Percentiles rank a stretch among this genome's conserved stretches.
Conservation (phyloP, 2,888 invertebrate species). For the Atethmia centrago region DNA sequence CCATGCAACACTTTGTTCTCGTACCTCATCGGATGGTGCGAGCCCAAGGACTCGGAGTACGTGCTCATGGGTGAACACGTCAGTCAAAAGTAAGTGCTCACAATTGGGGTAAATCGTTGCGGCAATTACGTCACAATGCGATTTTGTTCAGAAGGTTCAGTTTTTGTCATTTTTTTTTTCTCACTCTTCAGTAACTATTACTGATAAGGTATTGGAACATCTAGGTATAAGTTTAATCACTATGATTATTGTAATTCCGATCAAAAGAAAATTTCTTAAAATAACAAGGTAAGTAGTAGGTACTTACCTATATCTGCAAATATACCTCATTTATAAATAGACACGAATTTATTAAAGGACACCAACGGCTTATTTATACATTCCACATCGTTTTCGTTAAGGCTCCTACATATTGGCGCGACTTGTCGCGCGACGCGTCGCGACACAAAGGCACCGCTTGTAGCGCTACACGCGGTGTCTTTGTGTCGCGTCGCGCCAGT, state of each 20-base stretch:
- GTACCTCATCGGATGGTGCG: constrained; percentile 96
- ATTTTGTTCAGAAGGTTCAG: constrained; percentile 31
- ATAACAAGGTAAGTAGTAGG: not conserved
- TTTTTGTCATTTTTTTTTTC: not conserved
- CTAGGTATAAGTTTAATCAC: too few relatives aligned
- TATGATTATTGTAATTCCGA: not conserved
- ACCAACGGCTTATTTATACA: too few relatives aligned
- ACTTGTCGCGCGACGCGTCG: too few relatives aligned
- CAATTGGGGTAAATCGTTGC: constrained; percentile 37
- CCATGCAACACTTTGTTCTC: constrained; percentile 95
- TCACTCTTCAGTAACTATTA: too few relatives aligned
- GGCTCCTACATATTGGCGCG: too few relatives aligned
- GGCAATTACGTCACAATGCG: constrained; percentile 29
- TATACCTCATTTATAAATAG: too few relatives aligned
- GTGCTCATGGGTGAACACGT: constrained; percentile 97
- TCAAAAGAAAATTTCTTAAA: not conserved
- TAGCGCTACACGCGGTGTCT: too few relatives aligned
- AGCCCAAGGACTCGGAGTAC: constrained; percentile 94
- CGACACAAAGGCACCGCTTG: too few relatives aligned
- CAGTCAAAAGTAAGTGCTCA: constrained; percentile 92
- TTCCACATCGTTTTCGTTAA: too few relatives aligned
- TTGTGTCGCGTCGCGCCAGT: too few relatives aligned
- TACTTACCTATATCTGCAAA: not conserved
- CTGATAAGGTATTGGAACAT: too few relatives aligned
- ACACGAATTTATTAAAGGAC: too few relatives aligned